These are phyloP conservation scores for Butorides virescens DNA, from an alignment of 2,113 vertebrate genomes.

Conservation along the genomic window DNA sequence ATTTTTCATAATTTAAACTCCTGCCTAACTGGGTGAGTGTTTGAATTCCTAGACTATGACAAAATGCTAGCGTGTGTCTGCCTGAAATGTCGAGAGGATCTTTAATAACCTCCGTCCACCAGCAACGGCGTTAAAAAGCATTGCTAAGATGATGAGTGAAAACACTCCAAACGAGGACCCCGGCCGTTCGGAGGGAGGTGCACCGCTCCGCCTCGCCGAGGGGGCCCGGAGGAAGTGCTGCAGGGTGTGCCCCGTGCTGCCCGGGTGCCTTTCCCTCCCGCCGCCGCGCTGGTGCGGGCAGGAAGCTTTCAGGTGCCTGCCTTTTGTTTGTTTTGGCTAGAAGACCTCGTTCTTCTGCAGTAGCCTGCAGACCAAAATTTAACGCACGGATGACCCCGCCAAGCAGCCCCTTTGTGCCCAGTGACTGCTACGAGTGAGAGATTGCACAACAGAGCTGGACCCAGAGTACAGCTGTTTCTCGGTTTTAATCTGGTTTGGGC, in stretches of 20 bases:
- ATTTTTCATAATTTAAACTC: conserved; percentile 75
- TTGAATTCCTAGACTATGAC: conserved; percentile 81
- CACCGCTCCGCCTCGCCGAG: background rate
- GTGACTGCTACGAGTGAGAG: background rate
- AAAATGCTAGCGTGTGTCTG: conserved; percentile 73
- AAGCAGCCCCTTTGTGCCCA: background rate
- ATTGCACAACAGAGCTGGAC: background rate
- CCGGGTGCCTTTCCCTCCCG: conserved; percentile 7
- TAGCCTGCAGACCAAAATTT: conserved; percentile 24
- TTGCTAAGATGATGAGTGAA: conserved; percentile 50
- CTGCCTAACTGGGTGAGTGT: conserved; percentile 70
- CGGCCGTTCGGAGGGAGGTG: background rate
- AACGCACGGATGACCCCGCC: conserved; percentile 12
- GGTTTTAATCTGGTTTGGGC: background rate
- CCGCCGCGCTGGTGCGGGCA: background rate
- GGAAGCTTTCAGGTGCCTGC: conserved; percentile 54
- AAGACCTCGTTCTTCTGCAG: conserved; percentile 19
- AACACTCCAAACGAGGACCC: conserved; percentile 44
- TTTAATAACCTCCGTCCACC: conserved; percentile 64
- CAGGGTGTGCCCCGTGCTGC: conserved; percentile 15
- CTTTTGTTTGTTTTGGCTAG: conserved; percentile 39
- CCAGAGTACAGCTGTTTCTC: background rate
- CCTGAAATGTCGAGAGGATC: conserved; percentile 77
- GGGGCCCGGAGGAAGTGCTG: background rate
- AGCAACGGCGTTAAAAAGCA: conserved; percentile 46